A percentile compares a stretch with the other conserved stretches of the same genome.
phyloP scores from a whole-genome alignment of 2,888 invertebrate genomes.

The Brachypalpus laphriformis region DNA sequence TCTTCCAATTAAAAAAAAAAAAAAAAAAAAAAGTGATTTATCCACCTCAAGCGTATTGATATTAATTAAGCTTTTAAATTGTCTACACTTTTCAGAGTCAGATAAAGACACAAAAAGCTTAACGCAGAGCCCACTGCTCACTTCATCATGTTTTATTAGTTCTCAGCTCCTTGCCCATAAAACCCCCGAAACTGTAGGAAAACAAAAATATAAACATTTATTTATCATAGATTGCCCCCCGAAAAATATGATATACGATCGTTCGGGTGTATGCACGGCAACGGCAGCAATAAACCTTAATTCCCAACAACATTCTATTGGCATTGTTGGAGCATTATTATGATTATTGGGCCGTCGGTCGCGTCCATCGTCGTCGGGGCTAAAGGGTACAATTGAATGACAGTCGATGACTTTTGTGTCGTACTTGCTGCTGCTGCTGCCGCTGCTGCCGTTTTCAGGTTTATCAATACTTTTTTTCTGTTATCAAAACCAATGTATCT shows the following conservation, averaged over 20 bases:
- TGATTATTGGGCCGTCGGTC: conserved; percentile 49
- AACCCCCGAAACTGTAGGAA: conserved; percentile 2
- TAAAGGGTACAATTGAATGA: conserved; percentile 45
- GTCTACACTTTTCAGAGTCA: background rate
- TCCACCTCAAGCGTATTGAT: conserved; percentile 31
- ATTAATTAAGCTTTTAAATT: conserved; percentile 29
- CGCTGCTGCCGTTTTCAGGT: conserved; percentile 42
- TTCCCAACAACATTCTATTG: conserved; percentile 52
- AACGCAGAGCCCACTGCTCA: background rate
- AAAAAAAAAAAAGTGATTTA: conserved; percentile 14
- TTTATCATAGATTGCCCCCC: conserved; percentile 32
- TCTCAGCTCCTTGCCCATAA: conserved; percentile 43
- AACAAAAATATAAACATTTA: conserved; percentile 19
- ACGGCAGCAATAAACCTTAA: conserved; percentile 56
- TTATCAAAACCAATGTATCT: conserved; percentile 55
- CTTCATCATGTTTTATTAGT: conserved; percentile 25
- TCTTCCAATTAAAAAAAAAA: background rate
- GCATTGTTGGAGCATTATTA: conserved; percentile 60
- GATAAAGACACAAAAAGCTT: background rate
- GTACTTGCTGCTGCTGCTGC: conserved; percentile 19
- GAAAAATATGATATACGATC: conserved; percentile 52
- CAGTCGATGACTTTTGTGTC: conserved; percentile 39
- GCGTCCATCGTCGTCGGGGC: background rate
- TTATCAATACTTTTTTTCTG: background rate
- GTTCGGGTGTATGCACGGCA: conserved; percentile 29